Evolutionary conservation across 2,888 invertebrate genomes (phyloP).

Genomic region (Boloria euphrosyne): DNA sequence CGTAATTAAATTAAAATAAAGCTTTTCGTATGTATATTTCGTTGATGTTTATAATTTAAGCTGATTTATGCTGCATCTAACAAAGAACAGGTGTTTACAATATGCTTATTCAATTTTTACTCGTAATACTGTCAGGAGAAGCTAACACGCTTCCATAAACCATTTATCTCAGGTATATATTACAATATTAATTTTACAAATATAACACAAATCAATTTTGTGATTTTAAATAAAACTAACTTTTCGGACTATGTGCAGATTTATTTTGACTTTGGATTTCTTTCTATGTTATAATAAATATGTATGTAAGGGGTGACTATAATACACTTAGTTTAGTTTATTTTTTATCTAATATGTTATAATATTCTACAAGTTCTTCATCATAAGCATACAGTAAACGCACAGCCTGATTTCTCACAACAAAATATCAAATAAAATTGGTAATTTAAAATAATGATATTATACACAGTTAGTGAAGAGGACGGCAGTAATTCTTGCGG

Average conservation of each 20-base stretch:
- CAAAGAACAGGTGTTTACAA: slow-evolving; percentile 26
- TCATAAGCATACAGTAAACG: too few species aligned
- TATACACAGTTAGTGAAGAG: slow-evolving; percentile 11
- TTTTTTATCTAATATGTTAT: too few species aligned
- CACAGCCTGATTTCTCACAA: too few species aligned
- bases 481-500: slow-evolving; percentile 36
- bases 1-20: slow-evolving; percentile 8
- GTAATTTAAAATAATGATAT: not conserved
- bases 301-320: too few species aligned
- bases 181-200: not conserved
- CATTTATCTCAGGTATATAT: not conserved
- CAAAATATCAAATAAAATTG: not conserved
- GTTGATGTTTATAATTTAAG: slow-evolving; percentile 19
- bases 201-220: too few species aligned
- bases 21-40: slow-evolving; percentile 1
- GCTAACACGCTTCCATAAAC: slow-evolving; percentile 1
- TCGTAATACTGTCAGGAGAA: slow-evolving; percentile 8
- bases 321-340: too few species aligned
- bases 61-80: slow-evolving; percentile 25
- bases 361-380: too few species aligned
- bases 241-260: too few species aligned
- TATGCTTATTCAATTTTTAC: slow-evolving; percentile 19
- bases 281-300: too few species aligned
- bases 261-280: too few species aligned
- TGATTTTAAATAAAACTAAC: too few species aligned